Evolutionary conservation across 2,113 vertebrate species (phyloP).

Genomic region (Dolichotis patagonum): DNA sequence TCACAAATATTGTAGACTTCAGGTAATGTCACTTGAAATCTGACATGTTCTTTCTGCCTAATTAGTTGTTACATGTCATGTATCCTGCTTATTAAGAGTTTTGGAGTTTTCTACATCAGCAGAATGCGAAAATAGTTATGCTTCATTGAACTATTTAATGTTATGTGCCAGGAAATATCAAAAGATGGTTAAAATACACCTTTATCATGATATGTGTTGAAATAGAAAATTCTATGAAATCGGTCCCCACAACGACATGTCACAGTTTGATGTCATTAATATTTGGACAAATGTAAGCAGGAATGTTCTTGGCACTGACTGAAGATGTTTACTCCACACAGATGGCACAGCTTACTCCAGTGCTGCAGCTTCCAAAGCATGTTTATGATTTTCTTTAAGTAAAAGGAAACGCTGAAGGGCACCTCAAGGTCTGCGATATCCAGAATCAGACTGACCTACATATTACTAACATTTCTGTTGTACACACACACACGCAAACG

Average conservation of each 20-base stretch:
- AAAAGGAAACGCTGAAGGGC: constrained; percentile 32
- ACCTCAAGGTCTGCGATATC: constrained; percentile 8
- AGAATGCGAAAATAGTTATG: constrained; percentile 63
- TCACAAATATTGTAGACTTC: constrained; percentile 17
- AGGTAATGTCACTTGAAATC: constrained; percentile 51
- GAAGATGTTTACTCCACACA: background rate
- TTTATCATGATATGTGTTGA: constrained; percentile 39
- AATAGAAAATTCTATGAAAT: background rate
- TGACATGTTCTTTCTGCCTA: constrained; percentile 53
- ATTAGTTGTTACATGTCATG: constrained; percentile 64
- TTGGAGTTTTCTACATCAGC: constrained; percentile 59
- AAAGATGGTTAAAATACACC: background rate
- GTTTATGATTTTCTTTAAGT: background rate
- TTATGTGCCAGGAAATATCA: constrained; percentile 36
- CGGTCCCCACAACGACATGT: constrained; percentile 30
- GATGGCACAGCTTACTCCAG: constrained; percentile 49
- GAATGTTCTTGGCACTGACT: constrained; percentile 17
- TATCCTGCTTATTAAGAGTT: constrained; percentile 54
- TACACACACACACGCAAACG: too few relatives aligned
- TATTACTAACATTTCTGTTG: background rate
- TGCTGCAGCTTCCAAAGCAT: constrained; percentile 34
- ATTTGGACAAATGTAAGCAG: constrained; percentile 61
- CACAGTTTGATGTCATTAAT: constrained; percentile 70
- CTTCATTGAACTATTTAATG: constrained; percentile 19
- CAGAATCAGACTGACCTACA: background rate